These are phyloP conservation scores for Felis catus DNA, from an alignment of 2,113 vertebrate genomes.

Conservation along the genomic window DNA sequence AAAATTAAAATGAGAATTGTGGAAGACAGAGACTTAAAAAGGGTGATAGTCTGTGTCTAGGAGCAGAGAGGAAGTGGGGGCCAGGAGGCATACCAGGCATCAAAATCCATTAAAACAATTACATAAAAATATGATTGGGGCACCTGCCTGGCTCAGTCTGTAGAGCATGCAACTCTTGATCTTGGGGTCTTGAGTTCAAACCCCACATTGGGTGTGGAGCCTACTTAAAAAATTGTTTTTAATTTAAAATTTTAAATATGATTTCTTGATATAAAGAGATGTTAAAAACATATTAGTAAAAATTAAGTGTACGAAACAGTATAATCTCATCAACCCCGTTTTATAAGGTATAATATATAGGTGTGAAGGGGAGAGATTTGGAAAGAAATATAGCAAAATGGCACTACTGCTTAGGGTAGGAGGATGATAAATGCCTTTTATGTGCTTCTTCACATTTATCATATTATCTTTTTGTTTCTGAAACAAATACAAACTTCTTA, in stretches of 20 bases:
- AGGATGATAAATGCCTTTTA: background rate
- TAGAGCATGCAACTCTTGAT: too few relatives aligned
- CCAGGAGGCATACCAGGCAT: background rate
- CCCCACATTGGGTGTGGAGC: too few relatives aligned
- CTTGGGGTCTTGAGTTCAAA: too few relatives aligned
- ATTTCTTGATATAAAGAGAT: background rate
- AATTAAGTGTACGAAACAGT: background rate
- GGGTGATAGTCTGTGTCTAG: background rate
- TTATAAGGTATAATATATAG: background rate
- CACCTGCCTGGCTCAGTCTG: too few relatives aligned
- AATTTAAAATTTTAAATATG: background rate
- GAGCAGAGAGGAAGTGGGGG: background rate
- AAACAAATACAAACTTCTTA: conserved; percentile 28
- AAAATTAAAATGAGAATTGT: background rate
- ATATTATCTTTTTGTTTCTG: conserved; percentile 27
- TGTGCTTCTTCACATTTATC: conserved; percentile 26
- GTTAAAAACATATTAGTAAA: background rate
- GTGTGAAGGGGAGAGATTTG: background rate
- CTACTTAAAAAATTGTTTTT: too few relatives aligned
- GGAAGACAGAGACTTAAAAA: background rate
- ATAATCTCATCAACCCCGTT: background rate
- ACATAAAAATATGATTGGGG: background rate
- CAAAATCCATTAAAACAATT: background rate
- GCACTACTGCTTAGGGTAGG: background rate
- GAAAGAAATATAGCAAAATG: background rate